phyloP scores from a whole-genome alignment of 2,888 invertebrate species.

The Caenorhabditis becei region DNA sequence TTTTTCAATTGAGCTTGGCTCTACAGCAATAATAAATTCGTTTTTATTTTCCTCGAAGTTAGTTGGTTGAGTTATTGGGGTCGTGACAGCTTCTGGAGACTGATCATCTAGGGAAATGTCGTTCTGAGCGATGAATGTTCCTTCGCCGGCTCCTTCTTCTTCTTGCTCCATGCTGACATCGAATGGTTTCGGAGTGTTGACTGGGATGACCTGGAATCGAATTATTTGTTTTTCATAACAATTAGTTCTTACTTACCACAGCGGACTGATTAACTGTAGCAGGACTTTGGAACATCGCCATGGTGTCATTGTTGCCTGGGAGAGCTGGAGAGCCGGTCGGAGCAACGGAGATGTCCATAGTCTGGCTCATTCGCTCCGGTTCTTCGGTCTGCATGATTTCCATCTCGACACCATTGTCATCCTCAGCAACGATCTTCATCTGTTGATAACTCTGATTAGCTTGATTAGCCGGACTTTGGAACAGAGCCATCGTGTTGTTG shows the following conservation, averaged over 20 bases:
- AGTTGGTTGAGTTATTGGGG: background rate
- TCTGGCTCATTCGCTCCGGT: background rate
- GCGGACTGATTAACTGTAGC: background rate
- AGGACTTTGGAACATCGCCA: conserved; percentile 19
- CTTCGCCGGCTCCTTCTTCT: background rate
- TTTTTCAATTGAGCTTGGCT: background rate
- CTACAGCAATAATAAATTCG: background rate
- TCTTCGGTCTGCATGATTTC: background rate
- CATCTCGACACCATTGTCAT: conserved; percentile 10
- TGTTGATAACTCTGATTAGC: background rate
- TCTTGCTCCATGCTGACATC: conserved; percentile 16
- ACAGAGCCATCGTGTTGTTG: conserved; percentile 13
- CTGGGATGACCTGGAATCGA: background rate
- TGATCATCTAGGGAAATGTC: background rate
- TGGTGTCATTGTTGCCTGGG: conserved; percentile 4
- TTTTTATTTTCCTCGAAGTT: background rate
- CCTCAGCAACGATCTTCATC: background rate
- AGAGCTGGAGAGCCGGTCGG: background rate
- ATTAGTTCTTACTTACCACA: background rate
- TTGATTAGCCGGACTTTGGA: conserved; percentile 11
- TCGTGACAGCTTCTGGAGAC: background rate
- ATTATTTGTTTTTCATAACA: background rate
- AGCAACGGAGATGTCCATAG: background rate
- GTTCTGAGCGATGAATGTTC: background rate
- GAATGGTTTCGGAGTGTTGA: background rate